Base-by-base conservation (phyloP, 1,140 invertebrate species). In the Atta texana region DNA sequence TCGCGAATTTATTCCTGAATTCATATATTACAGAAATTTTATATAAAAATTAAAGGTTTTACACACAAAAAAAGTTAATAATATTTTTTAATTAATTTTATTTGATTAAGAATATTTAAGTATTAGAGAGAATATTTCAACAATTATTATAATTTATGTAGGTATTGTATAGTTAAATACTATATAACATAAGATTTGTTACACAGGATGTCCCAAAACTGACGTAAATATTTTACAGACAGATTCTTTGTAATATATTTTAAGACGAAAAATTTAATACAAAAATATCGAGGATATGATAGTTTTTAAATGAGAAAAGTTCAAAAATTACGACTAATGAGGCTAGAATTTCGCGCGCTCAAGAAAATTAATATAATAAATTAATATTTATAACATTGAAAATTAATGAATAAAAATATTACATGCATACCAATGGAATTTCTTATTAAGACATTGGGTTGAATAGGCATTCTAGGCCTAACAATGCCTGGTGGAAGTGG, bases 401-500 rank as follows among this genome's bases (percentile, higher is more conserved):
- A 57, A 39, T 49, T 51, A 89, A 81, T 7, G 51, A 57, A 72
- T 85, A 18, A 61, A 69, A 76, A 51, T 66, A 68, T 16, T 18
- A 4, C 0, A 0, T 51, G n/a, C 68, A 53, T 91, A 95, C 94
- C 95, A 55, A 94, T 92, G 57, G 94, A 88, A 92, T 93, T 95
- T 74, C 94, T 91, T 55, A 95, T 94, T 6, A 95, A 81, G 28
- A 94, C 92, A 61, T 95, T 95, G 2, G 93, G 91, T 88, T 94
- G 94, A 44, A 94, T 88, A 18, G 94, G 95, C 92, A 95, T 93
- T 80, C 96, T 92, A 4, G 96, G 95, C 86, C 96, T 93, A 1
- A 94, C 93, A 12, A 96, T 95, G 66, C 94, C 94, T 28, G 96
- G 96, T 5, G 96, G 96, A 64, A 96, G 91, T 8, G 96, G 96